These are phyloP conservation scores for Pectinophora gossypiella DNA, from an alignment of 1,140 invertebrate species.

Conservation along the genomic window DNA sequence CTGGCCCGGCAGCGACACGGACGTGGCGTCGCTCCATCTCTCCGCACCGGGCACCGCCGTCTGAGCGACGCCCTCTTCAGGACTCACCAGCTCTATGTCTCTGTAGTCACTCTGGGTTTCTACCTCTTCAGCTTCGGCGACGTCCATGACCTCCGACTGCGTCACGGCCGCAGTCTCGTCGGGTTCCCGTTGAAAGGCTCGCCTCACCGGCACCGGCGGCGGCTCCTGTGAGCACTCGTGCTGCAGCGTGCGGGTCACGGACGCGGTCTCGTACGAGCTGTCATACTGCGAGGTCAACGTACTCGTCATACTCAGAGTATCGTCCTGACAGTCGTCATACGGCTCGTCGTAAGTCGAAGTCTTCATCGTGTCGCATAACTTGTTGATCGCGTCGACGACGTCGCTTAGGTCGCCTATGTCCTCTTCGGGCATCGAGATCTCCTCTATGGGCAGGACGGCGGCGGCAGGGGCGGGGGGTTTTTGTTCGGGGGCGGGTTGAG, in stretches of 20 bases:
- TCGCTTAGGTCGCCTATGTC: conserved; percentile 67
- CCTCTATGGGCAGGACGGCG: conserved; percentile 47
- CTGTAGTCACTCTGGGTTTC: neutral
- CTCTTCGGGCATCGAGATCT: conserved; percentile 37
- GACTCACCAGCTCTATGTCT: conserved; percentile 8
- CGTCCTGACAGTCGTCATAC: conserved; percentile 9
- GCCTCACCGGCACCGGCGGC: no score
- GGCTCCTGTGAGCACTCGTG: neutral
- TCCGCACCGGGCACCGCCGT: conserved; percentile 19
- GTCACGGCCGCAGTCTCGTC: no score
- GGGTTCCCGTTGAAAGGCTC: no score
- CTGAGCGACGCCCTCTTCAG: conserved; percentile 5
- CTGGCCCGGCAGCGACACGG: conserved; percentile 11
- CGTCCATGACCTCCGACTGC: no score
- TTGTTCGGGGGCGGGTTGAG: conserved; percentile 10
- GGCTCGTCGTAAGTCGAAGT: conserved; percentile 43
- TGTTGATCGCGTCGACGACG: conserved; percentile 71
- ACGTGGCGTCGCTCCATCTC: conserved; percentile 31
- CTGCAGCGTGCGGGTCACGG: neutral
- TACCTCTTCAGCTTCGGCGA: neutral
- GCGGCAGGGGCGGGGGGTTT: conserved; percentile 4
- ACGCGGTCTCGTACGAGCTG: neutral
- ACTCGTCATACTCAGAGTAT: neutral
- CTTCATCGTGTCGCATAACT: conserved; percentile 70
- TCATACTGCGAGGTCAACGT: neutral